Base-by-base conservation (phyloP, 2,797 vertebrate species). In the Pipistrellus pipistrellus region DNA sequence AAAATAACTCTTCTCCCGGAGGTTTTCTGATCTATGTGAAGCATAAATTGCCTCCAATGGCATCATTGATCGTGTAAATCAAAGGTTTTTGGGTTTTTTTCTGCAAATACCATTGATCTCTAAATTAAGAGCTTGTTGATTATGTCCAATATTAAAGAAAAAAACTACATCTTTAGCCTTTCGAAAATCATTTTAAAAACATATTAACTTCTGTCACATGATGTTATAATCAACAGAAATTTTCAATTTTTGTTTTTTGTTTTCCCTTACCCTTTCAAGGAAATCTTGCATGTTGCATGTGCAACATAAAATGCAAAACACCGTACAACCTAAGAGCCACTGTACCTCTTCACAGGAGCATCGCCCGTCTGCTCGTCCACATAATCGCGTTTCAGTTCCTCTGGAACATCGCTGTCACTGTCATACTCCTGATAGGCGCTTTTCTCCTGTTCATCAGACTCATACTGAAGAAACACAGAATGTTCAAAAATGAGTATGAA, bases 311-410 rank as follows among this genome's bases (percentile, higher is more conserved):
- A 73, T 32, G 11, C 3, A 30, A 64, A 80, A 17, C 17, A 4
- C 4, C 72, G 53, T 4, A 14, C 12, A 18, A 23, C 2, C 30
- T 41, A 53, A 57, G 78, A 30, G 55, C 15, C 64, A 55, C 85
- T 41, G 91, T 44, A 99, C 99, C 99, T 99, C 97, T 99, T 99
- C 80, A 99, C 98, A 0, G 99, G 99, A 18, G 92, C 98, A 30
- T 99, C 99, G 14, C 99, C 99, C 0, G 99, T 99, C 98, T 99
- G 99, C 97, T 99, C 99, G 77, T 99, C 99, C 90, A 99, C 99
- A 18, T 98, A 99, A 98, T 99, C 99, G 92, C 99, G 99, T 97
- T 99, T 99, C 41, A 99, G 97, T 88, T 99, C 99, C 81, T 99
- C 99, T 0, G 99, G 98, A 88, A 99, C 99, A 10, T 99, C 99